phyloP scores from a whole-genome alignment of 2,113 vertebrate genomes.

The Eudyptes chrysolophus region DNA sequence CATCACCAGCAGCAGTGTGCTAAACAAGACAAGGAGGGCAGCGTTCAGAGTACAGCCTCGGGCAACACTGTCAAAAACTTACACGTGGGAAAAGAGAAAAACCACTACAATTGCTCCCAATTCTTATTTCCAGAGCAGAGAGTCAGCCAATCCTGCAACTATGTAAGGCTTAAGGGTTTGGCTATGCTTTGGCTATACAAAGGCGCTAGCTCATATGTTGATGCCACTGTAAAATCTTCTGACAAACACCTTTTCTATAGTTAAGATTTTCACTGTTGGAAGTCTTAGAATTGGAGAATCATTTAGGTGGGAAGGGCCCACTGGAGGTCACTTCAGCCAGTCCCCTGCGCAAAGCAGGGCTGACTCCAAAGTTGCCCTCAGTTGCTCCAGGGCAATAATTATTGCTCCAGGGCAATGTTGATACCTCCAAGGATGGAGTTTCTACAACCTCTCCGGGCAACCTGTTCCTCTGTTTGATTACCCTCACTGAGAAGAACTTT shows the following conservation, averaged over 20 bases:
- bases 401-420: not conserved
- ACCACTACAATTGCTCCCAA: not conserved
- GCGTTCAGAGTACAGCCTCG: not conserved
- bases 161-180: not conserved
- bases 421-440: not conserved
- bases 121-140: not conserved
- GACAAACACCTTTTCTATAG: not conserved
- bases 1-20: slow-evolving; percentile 94
- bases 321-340: not conserved
- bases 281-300: not conserved
- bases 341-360: not conserved
- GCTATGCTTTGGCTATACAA: not conserved
- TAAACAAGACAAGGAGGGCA: slow-evolving; percentile 58
- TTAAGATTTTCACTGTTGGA: not conserved
- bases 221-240: not conserved
- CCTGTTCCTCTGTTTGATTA: not conserved
- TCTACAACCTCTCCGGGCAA: not conserved
- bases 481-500: not conserved
- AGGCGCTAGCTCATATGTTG: not conserved
- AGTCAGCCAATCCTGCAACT: not conserved
- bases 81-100: not conserved
- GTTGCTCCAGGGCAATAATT: not conserved
- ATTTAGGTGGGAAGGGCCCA: not conserved
- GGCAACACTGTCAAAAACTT: not conserved
- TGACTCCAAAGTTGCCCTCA: rapidly evolving